Conservation (phyloP, 1,140 invertebrate genomes). For the Ganaspis sp. region DNA sequence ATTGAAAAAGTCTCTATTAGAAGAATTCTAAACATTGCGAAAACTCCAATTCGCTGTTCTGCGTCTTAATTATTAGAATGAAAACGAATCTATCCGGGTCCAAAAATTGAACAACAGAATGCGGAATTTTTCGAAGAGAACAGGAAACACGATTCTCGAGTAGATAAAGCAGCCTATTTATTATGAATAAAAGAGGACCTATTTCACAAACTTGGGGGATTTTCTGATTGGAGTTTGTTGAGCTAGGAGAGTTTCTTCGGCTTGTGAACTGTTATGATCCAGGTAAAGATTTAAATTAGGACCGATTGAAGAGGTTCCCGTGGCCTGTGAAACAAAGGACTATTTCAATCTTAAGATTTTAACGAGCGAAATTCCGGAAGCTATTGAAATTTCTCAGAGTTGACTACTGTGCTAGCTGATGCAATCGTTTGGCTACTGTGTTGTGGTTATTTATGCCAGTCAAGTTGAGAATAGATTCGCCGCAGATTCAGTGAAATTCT, state of each 20-base stretch:
- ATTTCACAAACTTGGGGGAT: not conserved
- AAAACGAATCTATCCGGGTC: no score
- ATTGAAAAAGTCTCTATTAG: no score
- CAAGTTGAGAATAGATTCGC: conserved; percentile 51
- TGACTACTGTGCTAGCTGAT: conserved; percentile 57
- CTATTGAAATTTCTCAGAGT: conserved; percentile 56
- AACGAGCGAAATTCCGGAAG: conserved; percentile 57
- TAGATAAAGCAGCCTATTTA: no score
- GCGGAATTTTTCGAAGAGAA: no score
- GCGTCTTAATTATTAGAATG: no score
- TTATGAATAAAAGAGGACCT: not conserved
- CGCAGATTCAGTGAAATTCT: conserved; percentile 61
- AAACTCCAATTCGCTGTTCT: no score
- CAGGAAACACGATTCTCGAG: no score
- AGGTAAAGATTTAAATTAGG: conserved; percentile 15
- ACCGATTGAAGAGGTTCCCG: conserved; percentile 13
- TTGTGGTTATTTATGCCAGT: conserved; percentile 50
- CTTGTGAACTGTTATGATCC: conserved; percentile 24
- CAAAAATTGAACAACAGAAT: no score
- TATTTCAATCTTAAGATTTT: conserved; percentile 22
- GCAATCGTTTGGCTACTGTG: conserved; percentile 56
- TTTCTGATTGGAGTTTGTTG: conserved; percentile 22
- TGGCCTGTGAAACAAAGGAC: conserved; percentile 23
- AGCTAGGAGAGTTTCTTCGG: not conserved
- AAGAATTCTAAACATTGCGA: no score